These are phyloP conservation scores for Anser cygnoides DNA, from an alignment of 2,113 vertebrate genomes.

Conservation along the genomic window DNA sequence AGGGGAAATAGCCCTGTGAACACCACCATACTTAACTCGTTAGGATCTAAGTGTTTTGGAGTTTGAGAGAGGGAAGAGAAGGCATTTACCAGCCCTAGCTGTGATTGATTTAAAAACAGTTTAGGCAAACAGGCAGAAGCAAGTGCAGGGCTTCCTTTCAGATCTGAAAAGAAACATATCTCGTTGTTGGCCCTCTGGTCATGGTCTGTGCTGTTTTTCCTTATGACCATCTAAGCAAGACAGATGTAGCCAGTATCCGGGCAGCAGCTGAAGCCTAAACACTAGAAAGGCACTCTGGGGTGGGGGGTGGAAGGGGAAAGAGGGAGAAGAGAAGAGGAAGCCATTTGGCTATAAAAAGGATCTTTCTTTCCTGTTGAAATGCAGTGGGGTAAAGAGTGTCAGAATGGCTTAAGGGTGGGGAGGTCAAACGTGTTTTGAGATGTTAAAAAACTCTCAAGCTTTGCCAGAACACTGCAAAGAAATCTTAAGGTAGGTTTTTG, in stretches of 20 bases:
- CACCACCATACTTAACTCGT: constrained; percentile 25
- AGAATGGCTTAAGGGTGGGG: constrained; percentile 66
- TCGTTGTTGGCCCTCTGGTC: constrained; percentile 23
- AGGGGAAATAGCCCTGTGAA: constrained; percentile 6
- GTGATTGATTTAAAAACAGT: constrained; percentile 45
- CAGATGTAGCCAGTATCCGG: constrained; percentile 57
- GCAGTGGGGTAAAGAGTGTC: constrained; percentile 63
- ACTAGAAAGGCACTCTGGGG: constrained; percentile 46
- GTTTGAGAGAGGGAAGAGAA: not conserved
- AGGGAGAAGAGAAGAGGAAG: constrained; percentile 62
- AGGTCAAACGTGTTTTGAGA: constrained; percentile 69
- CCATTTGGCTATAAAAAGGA: constrained; percentile 75
- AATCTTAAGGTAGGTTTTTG: constrained; percentile 13
- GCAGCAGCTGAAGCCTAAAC: constrained; percentile 60
- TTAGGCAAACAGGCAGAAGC: constrained; percentile 41
- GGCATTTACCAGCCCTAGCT: not conserved
- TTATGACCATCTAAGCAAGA: constrained; percentile 61
- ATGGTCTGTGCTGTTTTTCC: constrained; percentile 52
- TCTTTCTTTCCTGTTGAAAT: constrained; percentile 74
- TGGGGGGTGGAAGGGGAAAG: constrained; percentile 60
- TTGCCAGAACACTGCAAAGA: not conserved
- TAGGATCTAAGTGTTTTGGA: constrained; percentile 14
- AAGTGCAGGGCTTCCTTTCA: constrained; percentile 50
- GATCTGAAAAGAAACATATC: constrained; percentile 48
- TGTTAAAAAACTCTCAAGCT: constrained; percentile 60